Evolutionary conservation across 2,113 vertebrate genomes (phyloP).

Genomic region (Diglossa brunneiventris): DNA sequence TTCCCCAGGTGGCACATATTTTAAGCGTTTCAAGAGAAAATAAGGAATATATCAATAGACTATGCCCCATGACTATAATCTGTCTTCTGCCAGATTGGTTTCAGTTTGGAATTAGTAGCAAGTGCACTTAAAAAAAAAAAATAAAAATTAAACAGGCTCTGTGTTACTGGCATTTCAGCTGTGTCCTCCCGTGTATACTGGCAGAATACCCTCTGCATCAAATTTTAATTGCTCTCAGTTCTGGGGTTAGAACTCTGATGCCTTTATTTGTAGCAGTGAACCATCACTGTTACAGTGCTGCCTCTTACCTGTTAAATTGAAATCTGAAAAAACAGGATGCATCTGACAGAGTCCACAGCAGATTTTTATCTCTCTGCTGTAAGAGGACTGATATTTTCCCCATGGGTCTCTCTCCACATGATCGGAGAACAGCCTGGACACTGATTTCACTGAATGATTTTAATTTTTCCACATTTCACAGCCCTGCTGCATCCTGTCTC

Average conservation of each 20-base stretch:
- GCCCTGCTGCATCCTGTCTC: accelerated
- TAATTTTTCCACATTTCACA: neutral
- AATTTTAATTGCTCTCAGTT: neutral
- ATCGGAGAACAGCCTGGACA: neutral
- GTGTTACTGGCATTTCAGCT: neutral
- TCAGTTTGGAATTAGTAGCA: neutral
- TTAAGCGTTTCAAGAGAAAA: neutral
- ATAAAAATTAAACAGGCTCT: neutral
- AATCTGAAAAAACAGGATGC: neutral
- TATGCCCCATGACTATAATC: neutral
- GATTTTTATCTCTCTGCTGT: neutral
- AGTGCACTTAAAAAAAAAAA: neutral
- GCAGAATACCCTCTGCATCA: neutral
- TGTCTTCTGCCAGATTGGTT: neutral
- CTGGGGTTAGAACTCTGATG: neutral
- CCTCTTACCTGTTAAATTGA: neutral
- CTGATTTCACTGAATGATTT: neutral
- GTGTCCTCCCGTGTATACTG: neutral
- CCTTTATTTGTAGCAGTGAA: neutral
- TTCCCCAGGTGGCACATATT: neutral
- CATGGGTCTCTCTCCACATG: accelerated
- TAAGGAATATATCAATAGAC: neutral
- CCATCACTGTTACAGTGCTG: accelerated
- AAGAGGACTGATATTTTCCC: neutral
- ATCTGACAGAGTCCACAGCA: neutral